phyloP scores from a whole-genome alignment of 1,140 invertebrate species.

The Caerostris darwini region DNA sequence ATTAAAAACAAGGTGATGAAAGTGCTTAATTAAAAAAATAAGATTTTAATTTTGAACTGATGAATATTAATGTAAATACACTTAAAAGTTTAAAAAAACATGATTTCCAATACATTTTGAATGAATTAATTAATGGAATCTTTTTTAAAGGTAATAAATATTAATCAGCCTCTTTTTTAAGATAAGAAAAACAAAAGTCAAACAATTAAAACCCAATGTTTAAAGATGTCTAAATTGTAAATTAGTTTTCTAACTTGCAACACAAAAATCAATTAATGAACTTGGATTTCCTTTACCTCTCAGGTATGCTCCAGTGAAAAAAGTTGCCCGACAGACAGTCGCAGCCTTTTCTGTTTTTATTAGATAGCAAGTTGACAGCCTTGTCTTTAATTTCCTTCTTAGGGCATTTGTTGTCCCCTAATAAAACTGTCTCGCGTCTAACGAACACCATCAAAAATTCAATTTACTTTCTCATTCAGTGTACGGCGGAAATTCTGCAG shows the following conservation, averaged over 20 bases:
- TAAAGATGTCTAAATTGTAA: not conserved
- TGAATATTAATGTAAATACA: no score
- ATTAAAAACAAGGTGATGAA: no score
- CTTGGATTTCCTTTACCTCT: not conserved
- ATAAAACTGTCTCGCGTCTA: constrained; percentile 49
- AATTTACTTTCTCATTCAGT: constrained; percentile 47
- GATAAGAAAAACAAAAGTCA: not conserved
- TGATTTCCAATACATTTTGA: no score
- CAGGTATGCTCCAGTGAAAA: not conserved
- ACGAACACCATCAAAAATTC: constrained; percentile 52
- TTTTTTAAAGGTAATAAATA: no score
- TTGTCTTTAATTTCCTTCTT: constrained; percentile 28
- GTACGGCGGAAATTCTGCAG: not conserved
- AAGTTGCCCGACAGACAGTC: not conserved
- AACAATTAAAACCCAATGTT: not conserved
- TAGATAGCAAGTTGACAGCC: constrained; percentile 12
- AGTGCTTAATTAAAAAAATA: no score
- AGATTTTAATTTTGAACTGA: no score
- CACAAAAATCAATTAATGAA: not conserved
- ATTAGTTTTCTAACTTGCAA: not conserved
- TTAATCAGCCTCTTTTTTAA: no score
- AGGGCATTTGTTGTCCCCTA: constrained; percentile 43
- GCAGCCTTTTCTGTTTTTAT: not conserved
- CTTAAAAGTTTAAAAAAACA: no score
- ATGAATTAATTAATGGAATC: no score